Conservation (phyloP, 2,888 invertebrate species). For the Brachyptera risi region DNA sequence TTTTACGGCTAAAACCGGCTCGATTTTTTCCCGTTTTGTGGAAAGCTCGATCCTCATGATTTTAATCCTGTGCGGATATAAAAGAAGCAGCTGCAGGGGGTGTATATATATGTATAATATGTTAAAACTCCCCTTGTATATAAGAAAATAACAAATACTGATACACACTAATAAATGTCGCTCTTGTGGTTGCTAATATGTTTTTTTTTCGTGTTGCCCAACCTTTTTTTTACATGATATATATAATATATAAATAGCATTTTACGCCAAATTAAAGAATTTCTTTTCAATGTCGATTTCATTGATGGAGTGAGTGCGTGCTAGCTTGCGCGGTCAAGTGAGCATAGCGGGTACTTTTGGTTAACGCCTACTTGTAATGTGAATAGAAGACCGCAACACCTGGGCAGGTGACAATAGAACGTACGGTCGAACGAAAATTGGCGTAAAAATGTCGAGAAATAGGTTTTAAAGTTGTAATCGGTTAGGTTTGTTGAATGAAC, state of each 20-base stretch:
- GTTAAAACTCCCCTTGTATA: too few species aligned
- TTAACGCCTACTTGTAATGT: slow-evolving; percentile 2
- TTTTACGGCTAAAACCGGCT: not conserved
- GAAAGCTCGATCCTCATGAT: slow-evolving; percentile 1
- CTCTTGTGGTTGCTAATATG: too few species aligned
- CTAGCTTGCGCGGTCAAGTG: not conserved
- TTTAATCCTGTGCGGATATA: not conserved
- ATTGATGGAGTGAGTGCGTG: slow-evolving; percentile 9
- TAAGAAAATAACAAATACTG: too few species aligned
- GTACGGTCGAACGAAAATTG: not conserved
- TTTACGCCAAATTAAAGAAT: slow-evolving; percentile 6
- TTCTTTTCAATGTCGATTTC: not conserved
- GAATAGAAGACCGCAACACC: slow-evolving; percentile 2
- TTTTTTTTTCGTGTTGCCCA: too few species aligned
- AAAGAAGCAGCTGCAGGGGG: not conserved
- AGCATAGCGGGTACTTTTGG: not conserved
- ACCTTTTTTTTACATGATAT: too few species aligned
- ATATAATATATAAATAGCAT: too few species aligned
- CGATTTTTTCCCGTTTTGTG: slow-evolving; percentile 8
- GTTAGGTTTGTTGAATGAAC: not conserved
- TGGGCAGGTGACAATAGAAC: too few species aligned
- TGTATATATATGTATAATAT: not conserved
- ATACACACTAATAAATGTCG: not conserved
- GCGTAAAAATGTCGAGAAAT: not conserved
- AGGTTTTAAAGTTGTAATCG: too few species aligned